These are phyloP conservation scores for Enhydra lutris DNA, from an alignment of 2,113 vertebrate genomes.

Conservation along the genomic window DNA sequence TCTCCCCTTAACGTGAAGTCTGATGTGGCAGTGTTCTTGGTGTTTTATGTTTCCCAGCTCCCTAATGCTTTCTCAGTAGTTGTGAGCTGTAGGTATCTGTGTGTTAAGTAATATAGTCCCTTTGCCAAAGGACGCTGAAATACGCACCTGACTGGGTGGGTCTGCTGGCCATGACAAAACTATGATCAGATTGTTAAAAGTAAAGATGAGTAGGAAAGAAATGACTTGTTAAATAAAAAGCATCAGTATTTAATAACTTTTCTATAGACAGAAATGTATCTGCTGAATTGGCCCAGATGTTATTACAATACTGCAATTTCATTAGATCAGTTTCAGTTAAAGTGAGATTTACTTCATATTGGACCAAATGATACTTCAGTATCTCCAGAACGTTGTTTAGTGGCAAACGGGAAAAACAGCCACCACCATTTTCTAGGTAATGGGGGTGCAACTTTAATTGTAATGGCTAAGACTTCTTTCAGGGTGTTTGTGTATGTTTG, in stretches of 20 bases:
- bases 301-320: not conserved
- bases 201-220: not conserved
- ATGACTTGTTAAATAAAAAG: not conserved
- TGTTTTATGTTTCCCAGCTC: not conserved
- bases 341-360: conserved; percentile 36
- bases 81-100: not conserved
- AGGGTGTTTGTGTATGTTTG: not conserved
- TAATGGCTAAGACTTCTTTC: not conserved
- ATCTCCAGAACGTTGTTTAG: not conserved
- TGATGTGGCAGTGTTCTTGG: not conserved
- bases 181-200: not conserved
- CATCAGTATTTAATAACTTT: not conserved
- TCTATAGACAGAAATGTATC: not conserved
- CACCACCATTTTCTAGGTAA: not conserved
- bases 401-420: not conserved
- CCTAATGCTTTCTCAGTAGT: not conserved
- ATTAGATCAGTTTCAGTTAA: not conserved
- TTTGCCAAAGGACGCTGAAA: not conserved
- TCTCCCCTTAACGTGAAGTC: conserved; percentile 17
- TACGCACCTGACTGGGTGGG: not conserved
- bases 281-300: not conserved
- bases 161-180: not conserved
- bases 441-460: not conserved
- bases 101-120: not conserved
- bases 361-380: conserved; percentile 61